Base-by-base conservation (phyloP, 1,140 invertebrate species). In the Palaemon carinicauda region DNA sequence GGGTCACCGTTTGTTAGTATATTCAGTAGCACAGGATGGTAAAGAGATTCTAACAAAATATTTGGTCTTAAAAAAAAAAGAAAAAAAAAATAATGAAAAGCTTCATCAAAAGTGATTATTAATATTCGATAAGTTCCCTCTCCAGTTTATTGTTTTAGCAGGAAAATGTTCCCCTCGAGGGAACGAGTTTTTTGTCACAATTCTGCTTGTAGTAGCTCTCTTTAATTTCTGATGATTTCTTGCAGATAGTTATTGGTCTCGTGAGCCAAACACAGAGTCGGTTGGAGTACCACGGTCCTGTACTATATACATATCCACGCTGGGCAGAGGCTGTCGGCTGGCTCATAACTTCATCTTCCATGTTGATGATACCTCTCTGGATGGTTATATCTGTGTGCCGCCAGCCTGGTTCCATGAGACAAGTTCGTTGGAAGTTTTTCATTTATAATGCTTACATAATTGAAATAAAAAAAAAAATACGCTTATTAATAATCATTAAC, bases 311-410 rank as follows among this genome's bases (percentile, higher is more conserved):
- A 5, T 96, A 95, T 90, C 95, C 95, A 0, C 91, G 89, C 81
- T 96, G 95, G 95, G 95, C 95, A 1, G 94, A 94, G 90, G 93
- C 93, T 79, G 90, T 96, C 7, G 95, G 95, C 60, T 96, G 95
- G 95, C 91, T 92, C 5, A 92, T 96, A 27, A 94, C 95, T 15
- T 92, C 95, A 60, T 95, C 94, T 51, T 95, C 95, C 14, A 95
- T 95, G 19, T 91, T 95, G 50, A 95, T 95, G 94, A 95, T 95
- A 89, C 95, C 95, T 1, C 89, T 94, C 4, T 92, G 94, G 24
- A 94, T 94, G 3, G 91, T 94, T 19, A 93, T 94, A 79, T 92
- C 94, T 88, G 89, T 95, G 0, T 88, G 91, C 17, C 92, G 92
- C 80, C 94, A 94, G 0, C 92, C 93, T 0, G 94, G 94, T 41